These are phyloP conservation scores for Gymnopithys bicolor DNA, from an alignment of 2,797 vertebrate genomes.

Conservation along the genomic window DNA sequence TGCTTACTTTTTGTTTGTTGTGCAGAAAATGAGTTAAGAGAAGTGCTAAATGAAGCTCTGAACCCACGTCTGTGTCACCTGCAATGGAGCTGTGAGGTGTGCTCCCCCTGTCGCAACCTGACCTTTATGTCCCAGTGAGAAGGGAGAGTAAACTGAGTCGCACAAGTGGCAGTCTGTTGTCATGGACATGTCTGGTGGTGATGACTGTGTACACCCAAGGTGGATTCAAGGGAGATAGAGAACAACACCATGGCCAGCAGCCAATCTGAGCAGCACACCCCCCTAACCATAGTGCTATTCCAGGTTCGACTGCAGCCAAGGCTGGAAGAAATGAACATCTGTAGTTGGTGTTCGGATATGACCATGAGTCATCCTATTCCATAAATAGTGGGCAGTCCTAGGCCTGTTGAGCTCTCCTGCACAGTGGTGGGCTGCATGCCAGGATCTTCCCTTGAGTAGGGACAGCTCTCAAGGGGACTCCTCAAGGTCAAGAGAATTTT, in stretches of 20 bases:
- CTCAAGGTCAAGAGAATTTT: background rate
- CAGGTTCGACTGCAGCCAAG: background rate
- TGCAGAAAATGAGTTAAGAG: background rate
- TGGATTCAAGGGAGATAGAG: background rate
- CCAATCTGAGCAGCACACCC: background rate
- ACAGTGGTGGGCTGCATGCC: background rate
- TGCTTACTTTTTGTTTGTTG: background rate
- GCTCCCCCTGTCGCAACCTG: background rate
- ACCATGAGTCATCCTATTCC: background rate
- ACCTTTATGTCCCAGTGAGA: background rate
- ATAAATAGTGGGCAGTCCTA: background rate
- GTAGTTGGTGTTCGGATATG: background rate
- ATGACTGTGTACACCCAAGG: background rate
- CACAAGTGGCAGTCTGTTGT: background rate
- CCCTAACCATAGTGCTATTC: background rate
- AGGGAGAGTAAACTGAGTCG: background rate
- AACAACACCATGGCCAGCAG: background rate
- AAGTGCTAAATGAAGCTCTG: rapidly evolving
- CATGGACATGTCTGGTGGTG: background rate
- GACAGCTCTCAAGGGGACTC: background rate
- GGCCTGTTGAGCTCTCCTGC: background rate
- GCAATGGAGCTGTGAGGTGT: background rate
- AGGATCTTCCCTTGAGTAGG: background rate
- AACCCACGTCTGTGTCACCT: background rate
- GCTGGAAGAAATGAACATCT: background rate